A percentile compares a stretch with the other conserved stretches of the same genome.
Evolutionary conservation across 1,140 invertebrate genomes (phyloP).

Genomic region (Trinorchestia longiramus): DNA sequence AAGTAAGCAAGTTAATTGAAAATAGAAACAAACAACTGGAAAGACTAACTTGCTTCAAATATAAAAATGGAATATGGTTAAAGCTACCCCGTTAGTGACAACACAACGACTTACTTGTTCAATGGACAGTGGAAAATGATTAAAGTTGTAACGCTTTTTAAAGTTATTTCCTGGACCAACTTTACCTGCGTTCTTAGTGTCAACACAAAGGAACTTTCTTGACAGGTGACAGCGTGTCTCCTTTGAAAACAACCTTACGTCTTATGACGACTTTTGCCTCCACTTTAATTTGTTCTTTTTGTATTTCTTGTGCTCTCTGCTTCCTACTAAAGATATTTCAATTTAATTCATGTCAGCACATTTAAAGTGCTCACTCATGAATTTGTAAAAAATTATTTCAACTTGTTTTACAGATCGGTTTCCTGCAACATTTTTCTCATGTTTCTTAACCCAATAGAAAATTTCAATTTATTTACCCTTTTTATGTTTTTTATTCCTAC

Average conservation of each 20-base stretch:
- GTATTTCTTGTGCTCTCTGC: background rate
- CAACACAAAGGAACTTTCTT: no score
- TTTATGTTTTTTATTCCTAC: background rate
- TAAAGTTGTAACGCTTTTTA: no score
- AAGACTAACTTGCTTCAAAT: background rate
- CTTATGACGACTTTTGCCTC: background rate
- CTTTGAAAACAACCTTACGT: background rate
- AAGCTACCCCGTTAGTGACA: no score
- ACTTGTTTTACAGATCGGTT: background rate
- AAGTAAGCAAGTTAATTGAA: background rate
- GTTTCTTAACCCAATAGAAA: background rate
- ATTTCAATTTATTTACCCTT: background rate
- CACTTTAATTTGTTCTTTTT: background rate
- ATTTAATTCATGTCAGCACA: no score
- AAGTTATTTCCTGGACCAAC: no score
- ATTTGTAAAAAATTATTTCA: background rate
- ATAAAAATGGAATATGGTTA: background rate
- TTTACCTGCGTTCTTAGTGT: no score
- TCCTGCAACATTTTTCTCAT: background rate
- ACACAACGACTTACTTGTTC: no score
- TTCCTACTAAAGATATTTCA: no score
- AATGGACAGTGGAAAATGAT: no score
- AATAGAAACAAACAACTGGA: background rate
- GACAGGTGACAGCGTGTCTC: no score
- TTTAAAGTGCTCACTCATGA: no score